A percentile compares a stretch with the other conserved stretches of the same genome.
These are phyloP conservation scores for Euphydryas editha DNA, from an alignment of 2,888 invertebrate genomes.

Conservation along the genomic window DNA sequence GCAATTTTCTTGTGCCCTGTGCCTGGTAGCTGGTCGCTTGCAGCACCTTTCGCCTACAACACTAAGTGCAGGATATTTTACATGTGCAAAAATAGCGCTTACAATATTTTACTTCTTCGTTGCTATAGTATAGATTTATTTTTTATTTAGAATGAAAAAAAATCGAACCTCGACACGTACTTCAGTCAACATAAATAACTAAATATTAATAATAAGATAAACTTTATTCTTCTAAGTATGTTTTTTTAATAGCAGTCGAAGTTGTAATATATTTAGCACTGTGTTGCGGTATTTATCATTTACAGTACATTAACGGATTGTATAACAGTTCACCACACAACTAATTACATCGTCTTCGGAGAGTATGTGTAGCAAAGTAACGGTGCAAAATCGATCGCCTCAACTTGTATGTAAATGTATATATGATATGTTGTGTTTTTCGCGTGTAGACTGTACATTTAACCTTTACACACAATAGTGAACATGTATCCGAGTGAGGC, in stretches of 20 bases:
- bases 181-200: no score
- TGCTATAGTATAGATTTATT: constrained; percentile 51
- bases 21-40: constrained; percentile 77
- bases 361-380: constrained; percentile 78
- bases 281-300: constrained; percentile 46
- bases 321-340: constrained; percentile 45
- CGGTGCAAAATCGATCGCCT: constrained; percentile 86
- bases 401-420: constrained; percentile 66
- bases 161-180: not conserved
- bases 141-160: not conserved
- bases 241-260: constrained; percentile 56
- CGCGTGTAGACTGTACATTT: constrained; percentile 20
- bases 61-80: constrained; percentile 71
- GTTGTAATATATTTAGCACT: constrained; percentile 74
- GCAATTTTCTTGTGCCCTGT: constrained; percentile 68
- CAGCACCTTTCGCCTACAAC: constrained; percentile 73
- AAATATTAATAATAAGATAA: not conserved
- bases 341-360: constrained; percentile 51
- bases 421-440: constrained; percentile 61
- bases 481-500: constrained; percentile 34
- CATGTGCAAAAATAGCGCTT: constrained; percentile 74
- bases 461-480: constrained; percentile 26
- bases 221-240: not conserved
- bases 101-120: constrained; percentile 69
- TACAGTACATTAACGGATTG: constrained; percentile 28